Percentiles rank a stretch among this genome's conserved stretches.
These are phyloP conservation scores for Alloplasta piceator DNA, from an alignment of 2,888 invertebrate species.

Conservation along the genomic window DNA sequence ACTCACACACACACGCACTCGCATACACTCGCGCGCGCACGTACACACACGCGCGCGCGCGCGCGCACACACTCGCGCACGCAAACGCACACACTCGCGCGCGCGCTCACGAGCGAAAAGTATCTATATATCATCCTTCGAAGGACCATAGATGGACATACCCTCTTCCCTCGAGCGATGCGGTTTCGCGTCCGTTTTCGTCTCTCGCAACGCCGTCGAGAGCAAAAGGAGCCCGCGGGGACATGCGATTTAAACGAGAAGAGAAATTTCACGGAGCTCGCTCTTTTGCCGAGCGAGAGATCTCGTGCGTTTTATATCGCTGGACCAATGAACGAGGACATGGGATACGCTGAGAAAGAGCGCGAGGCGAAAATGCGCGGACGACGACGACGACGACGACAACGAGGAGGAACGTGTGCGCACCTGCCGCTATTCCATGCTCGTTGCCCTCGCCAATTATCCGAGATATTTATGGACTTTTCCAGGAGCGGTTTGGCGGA, in stretches of 20 bases:
- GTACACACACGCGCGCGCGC: too few species aligned
- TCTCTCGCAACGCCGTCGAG: constrained; percentile 28
- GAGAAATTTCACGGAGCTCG: constrained; percentile 65
- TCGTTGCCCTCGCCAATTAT: constrained; percentile 69
- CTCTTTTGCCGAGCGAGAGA: constrained; percentile 11
- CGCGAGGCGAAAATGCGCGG: constrained; percentile 50
- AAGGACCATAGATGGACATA: constrained; percentile 62
- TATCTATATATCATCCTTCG: constrained; percentile 39
- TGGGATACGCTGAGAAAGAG: constrained; percentile 44
- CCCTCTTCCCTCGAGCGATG: constrained; percentile 54
- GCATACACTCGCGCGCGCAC: too few species aligned
- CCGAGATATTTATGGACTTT: constrained; percentile 73
- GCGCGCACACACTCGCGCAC: too few species aligned
- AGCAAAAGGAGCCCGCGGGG: constrained; percentile 58
- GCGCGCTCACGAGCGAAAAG: not conserved
- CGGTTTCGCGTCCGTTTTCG: constrained; percentile 56
- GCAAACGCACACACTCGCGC: constrained; percentile 12
- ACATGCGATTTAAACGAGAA: constrained; percentile 65
- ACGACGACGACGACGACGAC: constrained; percentile 56
- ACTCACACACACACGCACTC: not conserved
- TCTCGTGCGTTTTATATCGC: constrained; percentile 10
- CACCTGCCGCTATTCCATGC: constrained; percentile 69
- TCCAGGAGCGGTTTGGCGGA: constrained; percentile 65
- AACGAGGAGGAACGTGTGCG: constrained; percentile 60
- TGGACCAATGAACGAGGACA: constrained; percentile 41